Evolutionary conservation across 2,888 invertebrate genomes (phyloP), one percentile per base, ranked within the genome.

Genomic region (Callinectes sapidus): DNA sequence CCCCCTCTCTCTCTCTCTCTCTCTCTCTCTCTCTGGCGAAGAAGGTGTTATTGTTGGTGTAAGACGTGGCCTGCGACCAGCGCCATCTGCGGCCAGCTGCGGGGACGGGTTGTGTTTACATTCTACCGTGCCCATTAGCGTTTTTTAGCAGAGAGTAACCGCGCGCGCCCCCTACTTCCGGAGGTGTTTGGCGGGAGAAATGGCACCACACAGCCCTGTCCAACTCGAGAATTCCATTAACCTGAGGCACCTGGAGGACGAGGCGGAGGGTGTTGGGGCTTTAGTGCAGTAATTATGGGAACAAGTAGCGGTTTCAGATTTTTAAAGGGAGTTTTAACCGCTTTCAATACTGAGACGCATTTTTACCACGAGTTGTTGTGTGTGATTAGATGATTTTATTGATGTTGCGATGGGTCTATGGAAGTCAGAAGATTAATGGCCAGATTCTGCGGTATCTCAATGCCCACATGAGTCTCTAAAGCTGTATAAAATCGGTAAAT

Each of bases 111-210:
- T 6, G 42, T 87, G 42, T 87, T 87, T 87, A 87, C 87, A 87
- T 42, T 87, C 87, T 42, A 54, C 87, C 87, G 42, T 10, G 42
- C 87, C 87, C 87, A 87, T 87, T 87, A 87, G 28, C 14, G 42
- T 87, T 87, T 87, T 87, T 87, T 48, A 18, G 87, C 87, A 18
- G 18, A 14, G 54, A 87, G 87, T 87, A 87, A 87, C 87, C 87
- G 14, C 54, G 42, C 48, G 18, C 87, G 28, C 87, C 87, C 16
- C 54, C 87, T 87, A 87, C 87, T 87, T 87, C 87, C 87, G 87
- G 87, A 42, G 48, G 14, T 87, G 13, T 42, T 42, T 28, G 87
- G 48, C n/a, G 87, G 48, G n/a, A 87, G 13, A 42, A 42, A 42
- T 42, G 54, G 18, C 23, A 48, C 48, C 54, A n/a, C 42, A 18